Conservation (phyloP, 2,113 vertebrate genomes). For the Octodon degus region DNA sequence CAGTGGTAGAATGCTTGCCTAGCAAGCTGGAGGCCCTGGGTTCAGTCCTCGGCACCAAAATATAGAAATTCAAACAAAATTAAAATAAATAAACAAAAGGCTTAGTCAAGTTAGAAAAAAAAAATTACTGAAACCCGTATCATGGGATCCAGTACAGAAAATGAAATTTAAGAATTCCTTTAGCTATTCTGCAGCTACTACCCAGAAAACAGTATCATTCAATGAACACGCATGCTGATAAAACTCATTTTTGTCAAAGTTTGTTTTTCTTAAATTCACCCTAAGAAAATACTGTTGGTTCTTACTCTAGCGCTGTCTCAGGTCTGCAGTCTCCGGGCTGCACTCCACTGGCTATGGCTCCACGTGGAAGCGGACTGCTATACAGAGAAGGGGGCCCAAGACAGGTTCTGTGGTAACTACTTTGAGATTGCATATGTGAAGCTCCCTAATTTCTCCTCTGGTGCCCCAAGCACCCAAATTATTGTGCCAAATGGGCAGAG, state of each 20-base stretch:
- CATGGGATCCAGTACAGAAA: not conserved
- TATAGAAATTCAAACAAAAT: too few relatives aligned
- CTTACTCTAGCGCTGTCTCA: constrained; percentile 18
- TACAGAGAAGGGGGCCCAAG: not conserved
- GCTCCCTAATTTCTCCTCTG: not conserved
- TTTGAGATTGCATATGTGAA: not conserved
- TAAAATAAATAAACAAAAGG: too few relatives aligned
- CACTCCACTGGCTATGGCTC: not conserved
- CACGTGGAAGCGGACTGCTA: not conserved
- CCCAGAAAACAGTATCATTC: not conserved
- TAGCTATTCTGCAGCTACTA: not conserved
- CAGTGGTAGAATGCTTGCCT: too few relatives aligned
- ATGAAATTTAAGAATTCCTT: not conserved
- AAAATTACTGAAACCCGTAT: not conserved
- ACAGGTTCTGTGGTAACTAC: not conserved
- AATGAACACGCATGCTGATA: not conserved
- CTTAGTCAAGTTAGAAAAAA: not conserved
- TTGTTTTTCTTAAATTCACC: constrained; percentile 13
- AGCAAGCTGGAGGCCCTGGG: too few relatives aligned
- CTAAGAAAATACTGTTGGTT: not conserved
- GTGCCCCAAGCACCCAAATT: not conserved
- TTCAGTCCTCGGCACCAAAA: too few relatives aligned
- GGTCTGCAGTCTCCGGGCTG: not conserved
- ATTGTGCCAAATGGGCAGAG: not conserved
- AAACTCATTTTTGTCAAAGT: not conserved